Evolutionary conservation across 2,797 vertebrate species (phyloP).

Genomic region (Apogon hyalosoma): DNA sequence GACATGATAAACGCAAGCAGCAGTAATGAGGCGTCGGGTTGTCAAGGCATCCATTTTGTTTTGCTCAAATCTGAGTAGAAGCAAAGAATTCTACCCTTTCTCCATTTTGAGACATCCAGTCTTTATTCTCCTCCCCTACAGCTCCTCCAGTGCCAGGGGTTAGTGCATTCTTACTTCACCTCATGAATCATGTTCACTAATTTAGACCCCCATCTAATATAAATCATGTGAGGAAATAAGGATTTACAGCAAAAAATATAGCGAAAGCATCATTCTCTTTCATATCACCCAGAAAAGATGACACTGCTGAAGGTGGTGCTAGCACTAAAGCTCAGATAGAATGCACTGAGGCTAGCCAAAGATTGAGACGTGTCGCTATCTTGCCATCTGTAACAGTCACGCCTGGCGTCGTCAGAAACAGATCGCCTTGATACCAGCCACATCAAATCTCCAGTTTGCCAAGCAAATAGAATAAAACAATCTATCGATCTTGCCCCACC

Average conservation of each 20-base stretch:
- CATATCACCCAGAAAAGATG: constrained; percentile 19
- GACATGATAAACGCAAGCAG: constrained; percentile 77
- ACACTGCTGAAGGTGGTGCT: constrained; percentile 34
- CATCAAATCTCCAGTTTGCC: constrained; percentile 82
- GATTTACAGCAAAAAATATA: constrained; percentile 5
- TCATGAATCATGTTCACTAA: constrained; percentile 27
- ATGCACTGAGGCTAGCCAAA: constrained; percentile 52
- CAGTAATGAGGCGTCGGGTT: constrained; percentile 76
- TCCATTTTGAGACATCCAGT: constrained; percentile 40
- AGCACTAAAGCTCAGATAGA: constrained; percentile 43
- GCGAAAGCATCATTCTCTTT: neutral
- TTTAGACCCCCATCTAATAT: constrained; percentile 9
- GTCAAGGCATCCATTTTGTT: constrained; percentile 79
- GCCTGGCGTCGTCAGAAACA: constrained; percentile 71
- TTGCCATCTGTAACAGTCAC: constrained; percentile 77
- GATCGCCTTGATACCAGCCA: constrained; percentile 75
- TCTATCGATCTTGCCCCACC: constrained; percentile 83
- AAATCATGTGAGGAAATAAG: neutral
- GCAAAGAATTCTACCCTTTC: constrained; percentile 33
- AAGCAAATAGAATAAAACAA: constrained; percentile 84
- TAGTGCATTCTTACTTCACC: constrained; percentile 1
- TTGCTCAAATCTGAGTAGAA: constrained; percentile 65
- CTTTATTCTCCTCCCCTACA: neutral
- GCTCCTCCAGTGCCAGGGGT: constrained; percentile 20
- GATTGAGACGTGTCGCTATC: constrained; percentile 80